Conservation (phyloP, 2,888 invertebrate species). For the Molorchus minor region DNA sequence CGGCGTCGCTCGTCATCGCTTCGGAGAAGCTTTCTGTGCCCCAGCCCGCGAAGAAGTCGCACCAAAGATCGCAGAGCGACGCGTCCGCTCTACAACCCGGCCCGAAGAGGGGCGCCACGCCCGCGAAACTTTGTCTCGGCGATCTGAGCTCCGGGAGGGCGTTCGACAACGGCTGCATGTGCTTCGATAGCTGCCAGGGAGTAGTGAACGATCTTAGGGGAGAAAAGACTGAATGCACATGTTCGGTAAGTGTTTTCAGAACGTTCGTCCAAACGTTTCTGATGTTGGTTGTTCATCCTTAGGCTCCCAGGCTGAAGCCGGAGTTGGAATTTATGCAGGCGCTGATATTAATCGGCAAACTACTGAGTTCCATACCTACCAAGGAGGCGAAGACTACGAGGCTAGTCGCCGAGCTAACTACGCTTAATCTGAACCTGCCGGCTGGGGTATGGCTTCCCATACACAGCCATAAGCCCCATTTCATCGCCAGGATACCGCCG, state of each 20-base stretch:
- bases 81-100: conserved; percentile 76
- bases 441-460: conserved; percentile 98
- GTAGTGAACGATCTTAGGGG: conserved; percentile 81
- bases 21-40: conserved; percentile 53
- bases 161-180: conserved; percentile 95
- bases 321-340: conserved; percentile 88
- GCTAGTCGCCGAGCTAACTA: conserved; percentile 90
- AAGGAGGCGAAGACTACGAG: conserved; percentile 94
- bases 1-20: conserved; percentile 54
- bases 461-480: conserved; percentile 84
- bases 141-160: conserved; percentile 94
- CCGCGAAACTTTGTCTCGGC: conserved; percentile 77
- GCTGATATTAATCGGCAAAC: conserved; percentile 86
- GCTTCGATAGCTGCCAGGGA: conserved; percentile 85
- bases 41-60: conserved; percentile 74
- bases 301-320: conserved; percentile 84
- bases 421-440: conserved; percentile 95
- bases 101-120: conserved; percentile 41
- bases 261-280: too few relatives aligned
- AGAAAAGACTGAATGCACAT: conserved; percentile 79
- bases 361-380: conserved; percentile 81
- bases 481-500: conserved; percentile 95
- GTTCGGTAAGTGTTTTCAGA: conserved; percentile 70
- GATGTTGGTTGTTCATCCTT: conserved; percentile 41
- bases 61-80: conserved; percentile 77